phyloP scores from a whole-genome alignment of 1,140 invertebrate genomes.

The Dryas iulia region DNA sequence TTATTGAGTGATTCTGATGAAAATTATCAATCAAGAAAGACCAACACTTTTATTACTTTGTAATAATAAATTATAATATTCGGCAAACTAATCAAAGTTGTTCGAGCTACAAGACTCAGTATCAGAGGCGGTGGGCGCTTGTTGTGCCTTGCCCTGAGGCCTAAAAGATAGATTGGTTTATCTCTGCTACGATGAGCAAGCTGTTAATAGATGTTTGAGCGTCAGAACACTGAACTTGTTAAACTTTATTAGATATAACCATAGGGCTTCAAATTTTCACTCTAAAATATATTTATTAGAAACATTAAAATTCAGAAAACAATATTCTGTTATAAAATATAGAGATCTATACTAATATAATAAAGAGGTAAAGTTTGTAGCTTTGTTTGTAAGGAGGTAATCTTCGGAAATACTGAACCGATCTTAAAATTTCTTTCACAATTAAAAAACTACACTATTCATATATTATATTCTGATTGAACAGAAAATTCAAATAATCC shows the following conservation, averaged over 20 bases:
- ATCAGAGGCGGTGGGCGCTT: neutral
- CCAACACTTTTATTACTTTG: neutral
- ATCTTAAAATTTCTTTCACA: no score
- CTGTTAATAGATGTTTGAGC: neutral
- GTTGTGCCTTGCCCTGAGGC: neutral
- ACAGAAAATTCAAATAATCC: no score
- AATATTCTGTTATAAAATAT: no score
- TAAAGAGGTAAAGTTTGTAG: no score
- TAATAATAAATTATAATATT: neutral
- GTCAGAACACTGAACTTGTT: neutral
- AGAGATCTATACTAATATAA: no score
- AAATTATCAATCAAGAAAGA: neutral
- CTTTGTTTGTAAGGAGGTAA: no score
- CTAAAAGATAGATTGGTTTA: slow-evolving; percentile 5
- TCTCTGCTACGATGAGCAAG: neutral
- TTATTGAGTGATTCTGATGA: neutral
- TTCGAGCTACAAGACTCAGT: neutral
- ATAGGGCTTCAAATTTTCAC: neutral
- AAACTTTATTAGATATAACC: neutral
- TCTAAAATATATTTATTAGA: neutral
- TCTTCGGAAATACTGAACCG: no score
- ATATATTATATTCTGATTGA: no score
- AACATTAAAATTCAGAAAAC: no score
- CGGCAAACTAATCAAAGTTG: neutral
- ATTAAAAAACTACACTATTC: no score